Percentiles rank a stretch among this genome's conserved stretches.
phyloP scores from a whole-genome alignment of 2,888 invertebrate genomes.

The Incurvaria masculella region DNA sequence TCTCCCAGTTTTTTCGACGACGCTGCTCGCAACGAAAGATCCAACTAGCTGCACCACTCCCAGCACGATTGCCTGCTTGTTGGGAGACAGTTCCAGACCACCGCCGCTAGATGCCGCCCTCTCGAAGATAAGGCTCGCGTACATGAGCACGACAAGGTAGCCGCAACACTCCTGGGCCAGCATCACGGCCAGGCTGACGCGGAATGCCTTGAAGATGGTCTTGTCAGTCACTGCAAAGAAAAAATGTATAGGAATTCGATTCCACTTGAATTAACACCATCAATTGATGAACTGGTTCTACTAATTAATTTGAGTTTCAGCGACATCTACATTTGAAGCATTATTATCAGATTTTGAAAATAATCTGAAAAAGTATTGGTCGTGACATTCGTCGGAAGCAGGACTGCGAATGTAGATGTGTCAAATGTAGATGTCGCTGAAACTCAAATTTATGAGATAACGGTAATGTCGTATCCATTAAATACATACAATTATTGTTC shows the following conservation, averaged over 20 bases:
- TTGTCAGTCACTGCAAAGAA: constrained; percentile 40
- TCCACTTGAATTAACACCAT: too few species aligned
- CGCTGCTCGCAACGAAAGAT: constrained; percentile 45
- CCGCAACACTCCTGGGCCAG: constrained; percentile 49
- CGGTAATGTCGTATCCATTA: too few species aligned
- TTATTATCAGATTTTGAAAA: too few species aligned
- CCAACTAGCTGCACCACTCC: constrained; percentile 43
- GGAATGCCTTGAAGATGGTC: constrained; percentile 45
- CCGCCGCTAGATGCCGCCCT: constrained; percentile 44
- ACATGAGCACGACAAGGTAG: constrained; percentile 49
- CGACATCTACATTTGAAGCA: too few species aligned
- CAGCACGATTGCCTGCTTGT: constrained; percentile 48
- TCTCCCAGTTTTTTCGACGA: constrained; percentile 45
- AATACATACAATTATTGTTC: too few species aligned
- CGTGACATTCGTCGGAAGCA: too few species aligned
- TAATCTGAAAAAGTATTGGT: too few species aligned
- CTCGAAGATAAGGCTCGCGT: constrained; percentile 48
- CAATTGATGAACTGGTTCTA: too few species aligned
- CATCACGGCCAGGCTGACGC: constrained; percentile 47
- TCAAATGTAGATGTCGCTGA: too few species aligned
- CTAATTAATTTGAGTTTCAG: too few species aligned
- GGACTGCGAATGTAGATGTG: too few species aligned
- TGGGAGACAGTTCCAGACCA: constrained; percentile 40
- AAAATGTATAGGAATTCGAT: not conserved
- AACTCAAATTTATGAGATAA: too few species aligned